These are phyloP conservation scores for Acleris sparsana DNA, from an alignment of 2,888 invertebrate genomes.

Conservation along the genomic window DNA sequence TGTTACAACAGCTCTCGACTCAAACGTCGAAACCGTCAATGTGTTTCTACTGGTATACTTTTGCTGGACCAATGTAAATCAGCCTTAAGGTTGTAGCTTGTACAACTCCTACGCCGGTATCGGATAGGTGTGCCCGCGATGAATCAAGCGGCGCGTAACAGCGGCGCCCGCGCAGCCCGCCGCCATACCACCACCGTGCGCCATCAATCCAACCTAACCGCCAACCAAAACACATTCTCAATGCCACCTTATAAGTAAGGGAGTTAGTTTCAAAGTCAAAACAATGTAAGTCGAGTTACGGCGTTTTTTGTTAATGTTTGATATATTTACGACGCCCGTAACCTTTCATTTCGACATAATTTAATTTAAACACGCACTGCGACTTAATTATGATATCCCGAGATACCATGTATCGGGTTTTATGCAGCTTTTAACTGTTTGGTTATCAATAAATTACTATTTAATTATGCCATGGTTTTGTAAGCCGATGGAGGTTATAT, in stretches of 20 bases:
- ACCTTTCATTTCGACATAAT: conserved; percentile 76
- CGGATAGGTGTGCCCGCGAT: conserved; percentile 48
- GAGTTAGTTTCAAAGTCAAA: too few species aligned
- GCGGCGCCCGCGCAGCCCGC: conserved; percentile 59
- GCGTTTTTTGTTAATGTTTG: not conserved
- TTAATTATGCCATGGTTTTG: conserved; percentile 33
- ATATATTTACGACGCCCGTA: conserved; percentile 61
- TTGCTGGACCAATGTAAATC: too few species aligned
- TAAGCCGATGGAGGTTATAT: conserved; percentile 1
- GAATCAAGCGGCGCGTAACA: conserved; percentile 63
- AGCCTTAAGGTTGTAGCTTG: not conserved
- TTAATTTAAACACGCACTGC: conserved; percentile 73
- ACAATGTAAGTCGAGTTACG: not conserved
- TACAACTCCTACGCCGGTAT: conserved; percentile 8
- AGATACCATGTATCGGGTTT: conserved; percentile 46
- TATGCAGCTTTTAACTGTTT: conserved; percentile 32
- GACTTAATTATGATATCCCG: conserved; percentile 75
- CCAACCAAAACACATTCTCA: conserved; percentile 42
- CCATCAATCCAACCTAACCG: conserved; percentile 16
- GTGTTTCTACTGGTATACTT: too few species aligned
- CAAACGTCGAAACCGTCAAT: too few species aligned
- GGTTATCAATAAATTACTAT: conserved; percentile 37
- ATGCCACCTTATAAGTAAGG: not conserved
- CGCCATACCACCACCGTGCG: conserved; percentile 15
- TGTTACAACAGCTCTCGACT: too few species aligned